Conservation (phyloP, 2,888 invertebrate genomes). For the Euzophera pinguis region DNA sequence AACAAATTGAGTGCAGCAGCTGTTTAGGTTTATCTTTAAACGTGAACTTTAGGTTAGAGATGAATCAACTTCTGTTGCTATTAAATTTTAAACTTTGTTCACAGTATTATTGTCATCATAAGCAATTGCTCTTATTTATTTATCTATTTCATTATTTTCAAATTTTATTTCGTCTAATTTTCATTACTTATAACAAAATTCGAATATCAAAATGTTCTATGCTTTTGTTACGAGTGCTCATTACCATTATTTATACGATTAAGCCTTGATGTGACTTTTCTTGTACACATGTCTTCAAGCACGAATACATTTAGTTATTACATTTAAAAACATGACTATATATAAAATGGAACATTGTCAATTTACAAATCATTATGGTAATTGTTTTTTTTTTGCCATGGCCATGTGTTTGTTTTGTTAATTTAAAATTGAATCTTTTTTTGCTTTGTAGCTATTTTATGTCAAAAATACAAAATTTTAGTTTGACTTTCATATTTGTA, state of each 20-base stretch:
- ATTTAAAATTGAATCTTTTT: no score
- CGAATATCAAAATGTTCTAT: not conserved
- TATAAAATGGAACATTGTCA: conserved; percentile 4
- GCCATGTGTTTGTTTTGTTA: not conserved
- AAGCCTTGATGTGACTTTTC: not conserved
- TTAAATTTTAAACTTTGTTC: not conserved
- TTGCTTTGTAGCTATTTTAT: no score
- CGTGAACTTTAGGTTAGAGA: conserved; percentile 7
- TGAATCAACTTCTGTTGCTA: conserved; percentile 1
- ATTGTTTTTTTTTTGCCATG: conserved; percentile 15
- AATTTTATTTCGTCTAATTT: no score
- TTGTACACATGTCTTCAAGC: not conserved
- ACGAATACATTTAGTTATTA: not conserved
- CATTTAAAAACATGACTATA: conserved; percentile 1
- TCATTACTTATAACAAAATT: no score
- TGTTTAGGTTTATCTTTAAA: conserved; percentile 13
- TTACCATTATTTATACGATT: not conserved
- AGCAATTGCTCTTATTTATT: no score
- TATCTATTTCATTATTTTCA: no score
- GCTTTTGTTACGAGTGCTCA: not conserved
- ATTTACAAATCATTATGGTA: conserved; percentile 7
- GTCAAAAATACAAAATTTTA: no score
- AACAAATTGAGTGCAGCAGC: conserved; percentile 39
- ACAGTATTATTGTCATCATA: not conserved
- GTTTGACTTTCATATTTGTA: no score